Conservation (phyloP, 2,888 invertebrate genomes). For the Aromia moschata region DNA sequence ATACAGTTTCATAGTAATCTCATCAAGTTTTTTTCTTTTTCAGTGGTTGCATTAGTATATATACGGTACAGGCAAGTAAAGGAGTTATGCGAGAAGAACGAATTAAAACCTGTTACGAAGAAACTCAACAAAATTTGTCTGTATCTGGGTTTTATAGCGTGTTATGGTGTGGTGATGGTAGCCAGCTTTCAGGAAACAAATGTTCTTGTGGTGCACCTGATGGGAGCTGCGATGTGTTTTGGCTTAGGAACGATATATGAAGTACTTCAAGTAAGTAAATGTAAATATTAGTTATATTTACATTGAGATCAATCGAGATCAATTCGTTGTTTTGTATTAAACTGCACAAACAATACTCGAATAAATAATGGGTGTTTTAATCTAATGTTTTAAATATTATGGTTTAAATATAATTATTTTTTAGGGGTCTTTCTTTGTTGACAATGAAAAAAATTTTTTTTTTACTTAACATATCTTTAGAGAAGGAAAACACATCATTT, state of each 20-base stretch:
- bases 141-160: constrained; percentile 69
- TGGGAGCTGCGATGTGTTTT: constrained; percentile 78
- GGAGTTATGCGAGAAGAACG: constrained; percentile 52
- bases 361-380: no score
- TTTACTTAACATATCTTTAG: no score
- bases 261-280: constrained; percentile 29
- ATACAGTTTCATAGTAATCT: no score
- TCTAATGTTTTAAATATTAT: no score
- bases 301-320: no score
- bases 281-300: not conserved
- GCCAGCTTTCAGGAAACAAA: constrained; percentile 80
- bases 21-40: constrained; percentile 54
- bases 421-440: no score
- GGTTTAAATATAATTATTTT: no score
- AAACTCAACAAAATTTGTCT: constrained; percentile 64
- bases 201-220: constrained; percentile 72
- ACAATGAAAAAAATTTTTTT: no score
- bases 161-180: constrained; percentile 75
- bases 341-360: no score
- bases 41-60: constrained; percentile 74
- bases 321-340: no score
- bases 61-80: constrained; percentile 73
- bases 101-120: constrained; percentile 45
- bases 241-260: constrained; percentile 29
- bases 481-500: no score